Percentiles rank a stretch among this genome's conserved stretches.
These are phyloP conservation scores for Aphelinus atriplicis DNA, from an alignment of 1,140 invertebrate species.

Conservation along the genomic window DNA sequence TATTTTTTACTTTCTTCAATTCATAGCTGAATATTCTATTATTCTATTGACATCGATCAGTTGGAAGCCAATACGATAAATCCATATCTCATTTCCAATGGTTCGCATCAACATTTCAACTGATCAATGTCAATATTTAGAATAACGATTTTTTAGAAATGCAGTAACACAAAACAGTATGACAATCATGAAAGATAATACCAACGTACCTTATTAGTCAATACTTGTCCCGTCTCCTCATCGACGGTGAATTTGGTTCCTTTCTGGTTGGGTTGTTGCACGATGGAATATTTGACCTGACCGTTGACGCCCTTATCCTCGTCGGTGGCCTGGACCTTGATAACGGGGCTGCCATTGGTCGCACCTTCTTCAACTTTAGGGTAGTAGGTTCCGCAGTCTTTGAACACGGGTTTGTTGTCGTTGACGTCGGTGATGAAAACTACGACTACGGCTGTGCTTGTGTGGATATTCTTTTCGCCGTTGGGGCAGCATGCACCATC, in stretches of 20 bases:
- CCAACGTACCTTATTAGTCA: conserved; percentile 82
- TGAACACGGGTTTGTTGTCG: conserved; percentile 94
- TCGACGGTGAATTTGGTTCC: conserved; percentile 95
- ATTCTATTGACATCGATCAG: no score
- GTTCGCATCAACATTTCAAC: no score
- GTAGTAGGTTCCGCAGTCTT: conserved; percentile 90
- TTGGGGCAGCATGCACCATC: conserved; percentile 92
- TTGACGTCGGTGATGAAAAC: conserved; percentile 97
- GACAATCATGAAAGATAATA: neutral
- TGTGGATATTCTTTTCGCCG: conserved; percentile 86
- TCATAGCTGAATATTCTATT: no score
- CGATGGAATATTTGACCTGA: conserved; percentile 93
- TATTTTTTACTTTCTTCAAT: no score
- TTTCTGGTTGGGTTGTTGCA: conserved; percentile 95
- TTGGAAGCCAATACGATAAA: no score
- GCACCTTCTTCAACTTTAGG: conserved; percentile 94
- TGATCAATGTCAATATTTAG: no score
- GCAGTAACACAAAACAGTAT: no score
- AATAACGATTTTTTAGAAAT: no score
- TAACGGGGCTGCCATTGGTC: conserved; percentile 90
- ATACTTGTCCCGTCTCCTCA: conserved; percentile 93
- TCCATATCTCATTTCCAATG: no score
- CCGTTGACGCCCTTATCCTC: conserved; percentile 95
- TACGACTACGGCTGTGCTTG: conserved; percentile 93
- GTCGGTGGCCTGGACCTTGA: conserved; percentile 93